Base-by-base conservation (phyloP, 2,113 vertebrate genomes). In the Crocuta crocuta region DNA sequence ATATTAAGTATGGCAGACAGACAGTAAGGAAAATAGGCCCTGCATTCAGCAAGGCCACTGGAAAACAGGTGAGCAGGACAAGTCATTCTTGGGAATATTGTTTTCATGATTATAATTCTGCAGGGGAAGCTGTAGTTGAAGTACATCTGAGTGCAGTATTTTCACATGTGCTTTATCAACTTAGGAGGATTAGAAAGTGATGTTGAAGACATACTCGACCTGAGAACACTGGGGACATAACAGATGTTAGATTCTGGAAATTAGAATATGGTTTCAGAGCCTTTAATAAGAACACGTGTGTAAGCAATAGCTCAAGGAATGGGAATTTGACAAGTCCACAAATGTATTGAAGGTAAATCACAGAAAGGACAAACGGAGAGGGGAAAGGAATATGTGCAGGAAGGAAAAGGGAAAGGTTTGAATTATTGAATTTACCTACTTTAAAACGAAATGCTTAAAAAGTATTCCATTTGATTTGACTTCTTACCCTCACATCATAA, bases 401-500 rank as follows among this genome's bases (percentile, higher is more conserved):
- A 55, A 7, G 26, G 11, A 45, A 23, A 2, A 74, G 53, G 61
- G 4, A 31, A 82, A 82, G 10, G 4, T n/a, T 35, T 63, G 53
- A 82, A 65, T 16, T 82, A 63, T 70, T 84, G 61, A 21, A 33
- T 45, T 87, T 35, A 53, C 13, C 21, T 71, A 2, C 10, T 35
- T 35, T 68, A 95, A 87, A 71, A 76, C 61, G 24, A 96, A 92
- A 33, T 70, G 3, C 10, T 70, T 81, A 33, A 78, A 55, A 83
- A 73, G 5, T 45, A 53, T 58, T 26, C 28, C 19, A 88, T 39
- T 6, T 39, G 39, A 35, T 43, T 16, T 65, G 9, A 13, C 80
- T 94, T 94, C 23, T 85, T 55, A 21, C 35, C 11, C 19, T 94
- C 58, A 35, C 39, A 58, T 66, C 23, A 1, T 90, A n/a, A 50